Evolutionary conservation across 2,888 invertebrate species (phyloP), one percentile per base, ranked within the genome.

Genomic region (Oscheius sp.): DNA sequence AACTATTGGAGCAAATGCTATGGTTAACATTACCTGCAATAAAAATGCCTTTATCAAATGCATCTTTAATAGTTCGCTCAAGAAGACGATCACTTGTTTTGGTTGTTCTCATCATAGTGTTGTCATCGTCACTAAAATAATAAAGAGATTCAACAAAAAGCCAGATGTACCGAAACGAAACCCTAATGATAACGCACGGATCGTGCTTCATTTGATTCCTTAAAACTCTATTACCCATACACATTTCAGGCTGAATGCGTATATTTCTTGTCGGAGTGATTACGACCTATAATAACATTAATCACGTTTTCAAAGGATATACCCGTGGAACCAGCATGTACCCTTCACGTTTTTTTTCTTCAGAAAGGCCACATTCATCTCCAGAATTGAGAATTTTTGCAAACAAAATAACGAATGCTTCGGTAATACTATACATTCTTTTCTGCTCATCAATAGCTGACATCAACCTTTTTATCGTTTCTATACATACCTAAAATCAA

Each of bases 1-100:
- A n/a, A n/a, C n/a, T n/a, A n/a, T n/a, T n/a, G n/a, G n/a, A n/a
- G n/a, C n/a, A n/a, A n/a, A n/a, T n/a, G n/a, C 12, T 9, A 16
- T 16, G 18, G 23, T n/a, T 45, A 13, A 7, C 18, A n/a, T 35
- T 6, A 82, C 86, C 83, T 52, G 82, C 86, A 9, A 86, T 78
- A 29, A 71, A 56, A 25, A 87, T 58, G 35, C 84, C 84, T 2
- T 84, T 66, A 9, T 56, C 71, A 59, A 86, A 72, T 27, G 78
- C 79, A 0, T 73, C 63, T 18, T 71, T 66, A n/a, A 86, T 84
- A 7, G 81, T 81, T 21, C 75, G 72, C 23, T 82, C 78, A 35
- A 85, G 75, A 16, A 86, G 52, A 3, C 46, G 46, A 2, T 63
- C 69, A 6, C 80, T 78, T 1, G 83, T 81, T 35, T 76, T 83